Evolutionary conservation across 2,888 invertebrate species (phyloP), one percentile per base, ranked within the genome.

Genomic region (Idaea straminata): DNA sequence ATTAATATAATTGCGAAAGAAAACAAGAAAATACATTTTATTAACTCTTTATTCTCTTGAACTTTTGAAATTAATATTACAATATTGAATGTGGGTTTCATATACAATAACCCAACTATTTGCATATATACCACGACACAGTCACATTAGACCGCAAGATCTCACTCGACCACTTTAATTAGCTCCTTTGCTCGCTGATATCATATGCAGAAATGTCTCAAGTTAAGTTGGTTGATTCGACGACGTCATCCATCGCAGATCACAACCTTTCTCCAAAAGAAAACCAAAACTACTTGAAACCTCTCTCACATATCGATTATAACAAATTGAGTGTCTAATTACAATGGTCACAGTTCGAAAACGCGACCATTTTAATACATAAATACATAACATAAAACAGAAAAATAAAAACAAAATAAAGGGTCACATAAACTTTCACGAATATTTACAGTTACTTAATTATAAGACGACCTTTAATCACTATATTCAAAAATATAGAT

Each of bases 1-100:
- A 47, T 47, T 13, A 47, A 1, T 7, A 47, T 47, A 7, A 47
- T 10, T 47, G 6, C 10, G 62, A 62, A 62, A 75, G 69, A 72
- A 78, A 72, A 76, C 82, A 83, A 80, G 78, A 81, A 77, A 77
- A 79, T 81, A 72, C 69, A 74, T 89, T 91, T 90, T 89, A 91
- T 91, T 91, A 92, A 92, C 91, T 92, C 91, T 92, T 92, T 92
- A 92, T 92, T 92, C 90, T 91, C 85, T 89, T 92, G 91, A 92
- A 92, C 90, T 91, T 90, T 86, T 86, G 89, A 92, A 92, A 92
- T 91, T 91, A 92, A 92, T 92, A 88, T 91, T 92, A 92, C 91
- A 92, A 91, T 92, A 92, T 91, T 91, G 90, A 91, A 92, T 91
- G 90, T 85, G 92, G 92, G 92, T 79, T 90, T 84, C 88, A 87